Conservation (phyloP, 2,888 invertebrate genomes). For the Cephus sareptanus region DNA sequence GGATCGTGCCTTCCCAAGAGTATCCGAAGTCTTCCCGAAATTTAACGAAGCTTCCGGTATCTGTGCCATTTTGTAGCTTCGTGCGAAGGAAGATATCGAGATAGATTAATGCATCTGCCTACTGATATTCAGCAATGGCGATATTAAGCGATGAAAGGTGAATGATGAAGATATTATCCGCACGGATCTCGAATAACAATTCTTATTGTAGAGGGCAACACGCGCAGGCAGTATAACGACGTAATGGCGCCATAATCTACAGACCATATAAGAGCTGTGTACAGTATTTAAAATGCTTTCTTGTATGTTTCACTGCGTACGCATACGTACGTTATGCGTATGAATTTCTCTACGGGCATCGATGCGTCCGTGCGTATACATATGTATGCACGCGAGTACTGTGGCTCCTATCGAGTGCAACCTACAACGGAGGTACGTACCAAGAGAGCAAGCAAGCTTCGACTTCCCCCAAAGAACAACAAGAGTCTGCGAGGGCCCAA, state of each 20-base stretch:
- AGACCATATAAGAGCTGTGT: neutral
- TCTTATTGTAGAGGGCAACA: conserved; percentile 1
- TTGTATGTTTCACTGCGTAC: neutral
- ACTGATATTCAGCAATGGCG: neutral
- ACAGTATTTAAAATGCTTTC: neutral
- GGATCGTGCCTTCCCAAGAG: neutral
- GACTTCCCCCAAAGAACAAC: conserved; percentile 14
- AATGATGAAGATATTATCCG: conserved; percentile 6
- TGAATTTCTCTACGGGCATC: neutral
- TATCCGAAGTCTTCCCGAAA: neutral
- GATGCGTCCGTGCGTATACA: neutral
- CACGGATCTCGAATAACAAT: conserved; percentile 5
- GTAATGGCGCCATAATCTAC: neutral
- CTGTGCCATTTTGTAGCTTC: neutral
- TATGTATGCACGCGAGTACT: neutral
- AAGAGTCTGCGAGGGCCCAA: conserved; percentile 1
- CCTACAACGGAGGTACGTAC: neutral
- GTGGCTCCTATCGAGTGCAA: neutral
- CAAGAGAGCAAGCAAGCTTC: conserved; percentile 1
- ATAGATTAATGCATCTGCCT: neutral
- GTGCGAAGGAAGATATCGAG: neutral
- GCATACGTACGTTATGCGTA: neutral
- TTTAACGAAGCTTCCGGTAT: neutral
- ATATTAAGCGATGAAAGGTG: neutral
- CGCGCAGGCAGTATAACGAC: conserved; percentile 15